Base-by-base conservation (phyloP, 1,140 invertebrate genomes). In the Ceratosolen solmsi region DNA sequence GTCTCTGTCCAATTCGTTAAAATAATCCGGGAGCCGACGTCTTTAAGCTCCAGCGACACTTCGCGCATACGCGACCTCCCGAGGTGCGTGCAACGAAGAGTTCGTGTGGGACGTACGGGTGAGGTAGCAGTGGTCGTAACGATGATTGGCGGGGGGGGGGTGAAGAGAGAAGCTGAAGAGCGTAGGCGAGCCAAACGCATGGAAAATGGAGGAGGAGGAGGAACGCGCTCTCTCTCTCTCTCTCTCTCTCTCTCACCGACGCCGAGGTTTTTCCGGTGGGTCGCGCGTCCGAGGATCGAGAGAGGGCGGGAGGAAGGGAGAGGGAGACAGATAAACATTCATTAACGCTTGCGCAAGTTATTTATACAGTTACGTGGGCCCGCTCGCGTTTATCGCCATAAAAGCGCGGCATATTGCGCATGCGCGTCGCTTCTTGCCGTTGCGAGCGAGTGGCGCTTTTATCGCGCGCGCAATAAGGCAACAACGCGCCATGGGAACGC, bases 301-400 rank as follows among this genome's bases (percentile, higher is more conserved):
- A 71, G 5, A 15, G 33, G 30, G 33, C 8, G 33, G 63, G 13
- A 38, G 49, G 38, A 27, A 20, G 33, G n/a, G 36, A 76, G 83
- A 73, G 49, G n/a, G 27, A 71, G 51, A 49, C 33, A 87, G 87
- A 89, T 89, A 89, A 89, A 86, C 85, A 87, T 89, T 88, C 87
- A 87, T 89, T 89, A 89, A 87, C 85, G 85, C 87, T 89, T 90
- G 87, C 87, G 86, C 87, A 89, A 89, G 87, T 89, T 87, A 88
- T 88, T 89, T 89, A 89, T 89, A 87, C 86, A 80, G 82, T 86
- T 87, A 87, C 84, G 84, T 79, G 84, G 63, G 81, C 87, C 87
- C 85, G 87, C 82, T 84, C 83, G 82, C 82, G 71, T 83, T 86
- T 79, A 79, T 79, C 33, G 49, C 30, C 41, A 33, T 41, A 70